Evolutionary conservation across 2,888 invertebrate genomes (phyloP).

Genomic region (Gibbula magus): DNA sequence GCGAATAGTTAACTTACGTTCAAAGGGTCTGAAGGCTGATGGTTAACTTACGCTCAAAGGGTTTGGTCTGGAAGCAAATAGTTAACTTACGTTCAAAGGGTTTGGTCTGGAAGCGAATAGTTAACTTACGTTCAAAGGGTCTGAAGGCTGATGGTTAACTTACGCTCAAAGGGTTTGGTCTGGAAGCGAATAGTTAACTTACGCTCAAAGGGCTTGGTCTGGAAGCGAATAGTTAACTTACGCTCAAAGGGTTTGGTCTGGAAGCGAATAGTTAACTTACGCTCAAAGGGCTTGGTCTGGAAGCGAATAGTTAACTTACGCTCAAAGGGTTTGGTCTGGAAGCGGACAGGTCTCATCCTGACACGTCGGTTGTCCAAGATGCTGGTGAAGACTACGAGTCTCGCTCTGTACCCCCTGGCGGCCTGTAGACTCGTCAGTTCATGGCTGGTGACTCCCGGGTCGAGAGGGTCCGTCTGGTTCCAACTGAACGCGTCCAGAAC

Average conservation of each 20-base stretch:
- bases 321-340: slow-evolving; percentile 20
- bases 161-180: no score
- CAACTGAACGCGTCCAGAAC: slow-evolving; percentile 10
- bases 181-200: no score
- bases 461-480: slow-evolving; percentile 28
- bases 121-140: no score
- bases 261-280: no score
- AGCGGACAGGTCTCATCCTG: not conserved
- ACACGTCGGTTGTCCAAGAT: slow-evolving; percentile 12
- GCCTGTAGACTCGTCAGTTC: slow-evolving; percentile 26
- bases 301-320: slow-evolving; percentile 11
- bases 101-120: slow-evolving; percentile 25
- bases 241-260: no score
- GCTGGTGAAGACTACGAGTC: slow-evolving; percentile 30
- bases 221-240: no score
- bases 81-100: no score
- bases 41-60: not conserved
- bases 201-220: no score
- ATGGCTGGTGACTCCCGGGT: slow-evolving; percentile 26
- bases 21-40: no score
- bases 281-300: no score
- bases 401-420: slow-evolving; percentile 27
- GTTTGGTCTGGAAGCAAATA: slow-evolving; percentile 14
- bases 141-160: no score
- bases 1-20: slow-evolving; percentile 9